Conservation (phyloP, 2,888 invertebrate genomes). For the Troilus luridus region DNA sequence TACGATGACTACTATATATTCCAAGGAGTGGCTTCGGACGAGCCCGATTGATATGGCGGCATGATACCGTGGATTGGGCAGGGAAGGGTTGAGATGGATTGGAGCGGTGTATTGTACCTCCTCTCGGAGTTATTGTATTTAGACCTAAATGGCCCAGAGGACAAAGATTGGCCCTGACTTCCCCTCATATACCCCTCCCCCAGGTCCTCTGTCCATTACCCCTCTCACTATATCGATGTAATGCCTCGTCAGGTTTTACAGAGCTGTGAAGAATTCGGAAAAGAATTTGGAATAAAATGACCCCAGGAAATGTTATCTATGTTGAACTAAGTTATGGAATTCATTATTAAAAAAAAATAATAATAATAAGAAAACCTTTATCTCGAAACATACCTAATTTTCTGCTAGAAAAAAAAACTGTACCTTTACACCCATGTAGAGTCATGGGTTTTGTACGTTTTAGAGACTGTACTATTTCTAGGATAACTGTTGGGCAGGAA, state of each 20-base stretch:
- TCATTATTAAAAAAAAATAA: background rate
- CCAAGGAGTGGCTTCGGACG: background rate
- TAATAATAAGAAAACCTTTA: too few species aligned
- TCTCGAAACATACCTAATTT: too few species aligned
- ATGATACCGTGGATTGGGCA: background rate
- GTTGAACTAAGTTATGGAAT: background rate
- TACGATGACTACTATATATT: conserved; percentile 10
- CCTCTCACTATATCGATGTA: background rate
- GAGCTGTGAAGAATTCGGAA: background rate
- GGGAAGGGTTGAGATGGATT: conserved; percentile 25
- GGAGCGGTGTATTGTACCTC: background rate
- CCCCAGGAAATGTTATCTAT: background rate
- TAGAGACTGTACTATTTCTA: too few species aligned
- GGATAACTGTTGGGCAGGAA: too few species aligned
- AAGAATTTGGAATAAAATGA: background rate
- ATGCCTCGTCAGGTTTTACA: background rate
- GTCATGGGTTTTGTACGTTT: too few species aligned
- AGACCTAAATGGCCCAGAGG: conserved; percentile 3
- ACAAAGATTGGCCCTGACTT: conserved; percentile 39
- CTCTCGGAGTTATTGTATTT: conserved; percentile 14
- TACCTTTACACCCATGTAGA: too few species aligned
- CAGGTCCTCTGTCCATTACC: background rate
- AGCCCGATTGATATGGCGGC: background rate
- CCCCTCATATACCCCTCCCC: background rate
- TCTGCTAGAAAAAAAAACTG: too few species aligned